Conservation (phyloP, 2,797 vertebrate genomes). For the Takifugu rubripes region DNA sequence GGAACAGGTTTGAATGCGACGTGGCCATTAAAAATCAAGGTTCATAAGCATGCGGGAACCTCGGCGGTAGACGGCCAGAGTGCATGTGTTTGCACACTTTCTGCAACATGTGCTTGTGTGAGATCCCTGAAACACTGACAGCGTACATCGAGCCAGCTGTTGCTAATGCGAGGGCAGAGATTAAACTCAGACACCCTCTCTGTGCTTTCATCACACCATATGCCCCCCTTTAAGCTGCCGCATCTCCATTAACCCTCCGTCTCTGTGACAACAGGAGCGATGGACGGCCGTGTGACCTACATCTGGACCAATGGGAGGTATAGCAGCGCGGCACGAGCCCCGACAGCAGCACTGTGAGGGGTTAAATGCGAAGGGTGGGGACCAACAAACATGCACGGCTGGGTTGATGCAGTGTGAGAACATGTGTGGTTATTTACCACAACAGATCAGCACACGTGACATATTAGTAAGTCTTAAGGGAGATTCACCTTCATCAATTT, state of each 20-base stretch:
- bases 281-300: slow-evolving; percentile 63
- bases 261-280: slow-evolving; percentile 38
- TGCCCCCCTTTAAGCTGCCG: slow-evolving; percentile 27
- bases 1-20: not conserved
- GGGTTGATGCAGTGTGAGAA: not conserved
- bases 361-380: not conserved
- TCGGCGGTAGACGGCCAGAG: not conserved
- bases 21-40: too few relatives aligned
- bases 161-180: slow-evolving; percentile 53
- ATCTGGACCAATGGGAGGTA: slow-evolving; percentile 46
- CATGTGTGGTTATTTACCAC: too few relatives aligned
- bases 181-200: slow-evolving; percentile 52
- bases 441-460: too few relatives aligned
- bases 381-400: not conserved
- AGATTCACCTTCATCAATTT: not conserved
- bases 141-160: slow-evolving; percentile 51
- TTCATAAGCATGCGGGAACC: not conserved
- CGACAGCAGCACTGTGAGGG: slow-evolving; percentile 8
- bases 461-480: not conserved
- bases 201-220: slow-evolving; percentile 36
- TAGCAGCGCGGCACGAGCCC: slow-evolving; percentile 26
- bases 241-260: slow-evolving; percentile 38
- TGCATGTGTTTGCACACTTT: not conserved
- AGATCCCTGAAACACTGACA: slow-evolving; percentile 29
- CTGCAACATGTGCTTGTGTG: slow-evolving; percentile 8